A percentile compares a stretch with the other conserved stretches of the same genome.
Evolutionary conservation across 2,797 vertebrate genomes (phyloP).

Genomic region (Psittacula echo): DNA sequence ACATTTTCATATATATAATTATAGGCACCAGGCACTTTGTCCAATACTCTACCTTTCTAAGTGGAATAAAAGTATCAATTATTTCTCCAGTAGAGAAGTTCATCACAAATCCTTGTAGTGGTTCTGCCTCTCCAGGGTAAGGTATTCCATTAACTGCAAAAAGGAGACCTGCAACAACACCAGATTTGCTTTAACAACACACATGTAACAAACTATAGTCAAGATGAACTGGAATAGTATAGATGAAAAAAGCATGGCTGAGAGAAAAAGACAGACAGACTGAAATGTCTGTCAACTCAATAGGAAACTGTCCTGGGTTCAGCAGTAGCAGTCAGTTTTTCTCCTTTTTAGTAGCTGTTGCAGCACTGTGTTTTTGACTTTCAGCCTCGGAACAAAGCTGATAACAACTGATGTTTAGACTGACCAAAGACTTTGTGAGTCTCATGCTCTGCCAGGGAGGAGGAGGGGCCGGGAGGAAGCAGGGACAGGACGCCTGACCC

Average conservation of each 20-base stretch:
- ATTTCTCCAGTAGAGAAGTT: constrained; percentile 91
- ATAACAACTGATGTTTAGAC: no score
- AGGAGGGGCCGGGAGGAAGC: no score
- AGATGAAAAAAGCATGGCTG: not conserved
- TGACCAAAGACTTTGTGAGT: no score
- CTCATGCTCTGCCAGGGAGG: no score
- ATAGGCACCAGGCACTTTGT: not conserved
- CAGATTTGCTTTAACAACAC: not conserved
- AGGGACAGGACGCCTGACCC: no score
- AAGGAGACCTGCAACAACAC: constrained; percentile 82
- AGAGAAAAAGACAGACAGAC: not conserved
- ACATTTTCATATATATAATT: not conserved
- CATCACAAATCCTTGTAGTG: constrained; percentile 90
- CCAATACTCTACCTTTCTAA: constrained; percentile 83
- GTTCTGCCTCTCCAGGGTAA: constrained; percentile 73
- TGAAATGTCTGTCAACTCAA: not conserved
- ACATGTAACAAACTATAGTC: not conserved
- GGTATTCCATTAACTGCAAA: constrained; percentile 92
- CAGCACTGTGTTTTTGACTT: no score
- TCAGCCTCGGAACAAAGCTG: no score
- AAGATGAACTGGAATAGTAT: not conserved
- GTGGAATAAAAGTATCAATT: constrained; percentile 87
- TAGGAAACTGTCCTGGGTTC: no score
- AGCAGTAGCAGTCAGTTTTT: no score
- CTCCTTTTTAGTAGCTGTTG: no score